Evolutionary conservation across 2,113 vertebrate species (phyloP), one percentile per base, ranked within the genome.

Genomic region (Aegypius monachus): DNA sequence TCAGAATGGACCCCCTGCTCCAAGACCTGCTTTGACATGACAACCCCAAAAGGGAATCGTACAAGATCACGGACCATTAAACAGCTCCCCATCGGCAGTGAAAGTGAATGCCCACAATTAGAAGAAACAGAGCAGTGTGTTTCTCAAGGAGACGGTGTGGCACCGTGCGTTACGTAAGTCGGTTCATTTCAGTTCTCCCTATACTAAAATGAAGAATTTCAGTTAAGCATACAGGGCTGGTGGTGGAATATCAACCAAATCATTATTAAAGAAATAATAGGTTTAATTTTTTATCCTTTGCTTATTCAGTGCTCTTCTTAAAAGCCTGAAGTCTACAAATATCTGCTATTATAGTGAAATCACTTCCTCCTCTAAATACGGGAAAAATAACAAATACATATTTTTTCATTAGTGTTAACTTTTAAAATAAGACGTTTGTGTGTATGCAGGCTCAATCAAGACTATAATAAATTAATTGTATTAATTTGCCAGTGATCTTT

Each of bases 131-230:
- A 99, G 45, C 70, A 96, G 5, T 99, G 99, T 72, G 91, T 98
- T 62, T 98, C 98, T 66, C 97, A 98, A 92, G 98, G 98, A 55
- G 98, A 99, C 7, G 97, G 96, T 0, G 91, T 98, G 13, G 97
- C 98, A 22, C 98, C 99, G 2, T 99, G 99, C 82, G 97, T 99
- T 93, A 98, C 61, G 99, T 99, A 98, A 99, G 99, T 91, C 43
- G 67, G 14, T 42, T 91, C 29, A 40, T 86, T 88, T 70, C 63
- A 78, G 71, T 82, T 71, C 73, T 70, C n/a, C 2, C 1, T 26
- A 4, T 42, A 16, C 22, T 42, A 66, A 82, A 79, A 74, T 9
- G 10, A 79, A 19, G 25, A 38, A 15, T 75, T 72, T 66, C 26
- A 68, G 11, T 55, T 45, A 74, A 62, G 16, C 0, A 0, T 50